Conservation (phyloP, 2,888 invertebrate genomes). For the Aporophyla nigra region DNA sequence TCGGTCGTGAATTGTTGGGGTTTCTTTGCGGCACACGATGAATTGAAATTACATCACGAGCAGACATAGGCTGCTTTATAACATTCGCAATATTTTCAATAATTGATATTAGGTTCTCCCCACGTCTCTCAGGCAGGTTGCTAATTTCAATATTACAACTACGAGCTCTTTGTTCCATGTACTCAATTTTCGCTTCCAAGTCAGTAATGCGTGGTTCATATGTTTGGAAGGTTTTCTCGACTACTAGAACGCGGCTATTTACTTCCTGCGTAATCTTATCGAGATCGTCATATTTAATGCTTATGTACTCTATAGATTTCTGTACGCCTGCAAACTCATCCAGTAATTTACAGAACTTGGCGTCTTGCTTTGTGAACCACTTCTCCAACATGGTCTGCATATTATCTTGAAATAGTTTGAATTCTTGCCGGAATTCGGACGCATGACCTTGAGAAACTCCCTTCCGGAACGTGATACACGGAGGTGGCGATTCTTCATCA, state of each 20-base stretch:
- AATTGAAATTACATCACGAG: not conserved
- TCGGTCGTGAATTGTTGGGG: not conserved
- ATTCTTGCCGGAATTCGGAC: not conserved
- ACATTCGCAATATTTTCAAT: slow-evolving; percentile 4
- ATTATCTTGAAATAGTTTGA: not conserved
- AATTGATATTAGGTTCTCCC: not conserved
- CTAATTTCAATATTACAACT: not conserved
- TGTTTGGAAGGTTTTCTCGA: not conserved
- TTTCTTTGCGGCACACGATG: slow-evolving; percentile 2
- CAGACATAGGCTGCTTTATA: not conserved
- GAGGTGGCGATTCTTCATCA: not conserved
- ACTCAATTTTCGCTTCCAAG: not conserved
- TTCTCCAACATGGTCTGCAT: not conserved
- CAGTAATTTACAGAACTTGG: not conserved
- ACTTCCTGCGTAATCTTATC: not conserved
- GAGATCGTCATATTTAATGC: not conserved
- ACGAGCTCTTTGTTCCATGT: slow-evolving; percentile 4
- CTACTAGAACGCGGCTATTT: not conserved
- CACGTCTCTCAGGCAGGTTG: not conserved
- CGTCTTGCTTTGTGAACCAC: not conserved
- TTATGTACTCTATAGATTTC: not conserved
- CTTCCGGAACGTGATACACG: not conserved
- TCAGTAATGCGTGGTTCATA: not conserved
- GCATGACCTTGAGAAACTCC: not conserved
- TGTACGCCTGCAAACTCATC: not conserved